Evolutionary conservation across 2,113 vertebrate species (phyloP).

Genomic region (Hirundichthys speculiger): DNA sequence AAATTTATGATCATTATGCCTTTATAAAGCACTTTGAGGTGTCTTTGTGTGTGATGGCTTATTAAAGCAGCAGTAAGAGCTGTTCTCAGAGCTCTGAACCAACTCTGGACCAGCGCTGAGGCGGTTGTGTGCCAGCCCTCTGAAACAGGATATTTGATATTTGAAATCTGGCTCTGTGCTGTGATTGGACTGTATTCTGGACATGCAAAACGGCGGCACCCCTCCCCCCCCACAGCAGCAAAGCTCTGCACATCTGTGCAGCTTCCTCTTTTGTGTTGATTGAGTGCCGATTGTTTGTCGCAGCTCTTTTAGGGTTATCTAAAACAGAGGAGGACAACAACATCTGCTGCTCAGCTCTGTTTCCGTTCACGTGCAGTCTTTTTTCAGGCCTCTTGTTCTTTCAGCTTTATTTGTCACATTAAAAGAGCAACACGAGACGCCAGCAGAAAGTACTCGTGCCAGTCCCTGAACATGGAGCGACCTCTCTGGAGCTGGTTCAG

Average conservation of each 20-base stretch:
- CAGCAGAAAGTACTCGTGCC: no score
- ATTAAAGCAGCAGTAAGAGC: no score
- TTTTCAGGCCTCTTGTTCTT: no score
- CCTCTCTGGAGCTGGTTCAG: no score
- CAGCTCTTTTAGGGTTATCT: constrained; percentile 29
- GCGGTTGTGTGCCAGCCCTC: constrained; percentile 13
- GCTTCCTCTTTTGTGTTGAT: constrained; percentile 80
- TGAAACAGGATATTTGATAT: constrained; percentile 59
- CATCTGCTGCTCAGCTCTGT: neutral
- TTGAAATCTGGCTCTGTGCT: constrained; percentile 31
- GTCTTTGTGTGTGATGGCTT: no score
- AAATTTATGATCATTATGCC: no score
- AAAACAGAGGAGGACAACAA: constrained; percentile 9
- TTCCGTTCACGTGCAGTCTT: neutral
- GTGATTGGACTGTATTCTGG: constrained; percentile 64
- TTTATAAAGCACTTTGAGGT: no score
- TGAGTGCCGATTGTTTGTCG: neutral
- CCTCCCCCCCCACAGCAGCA: constrained; percentile 12
- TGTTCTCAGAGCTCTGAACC: neutral
- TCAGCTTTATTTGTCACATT: no score
- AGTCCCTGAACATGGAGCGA: no score
- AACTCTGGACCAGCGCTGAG: neutral
- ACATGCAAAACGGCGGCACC: constrained; percentile 78
- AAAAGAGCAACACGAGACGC: no score
- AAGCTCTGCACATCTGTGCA: constrained; percentile 73